Conservation (phyloP, 2,888 invertebrate species). For the Tenthredo amoena region DNA sequence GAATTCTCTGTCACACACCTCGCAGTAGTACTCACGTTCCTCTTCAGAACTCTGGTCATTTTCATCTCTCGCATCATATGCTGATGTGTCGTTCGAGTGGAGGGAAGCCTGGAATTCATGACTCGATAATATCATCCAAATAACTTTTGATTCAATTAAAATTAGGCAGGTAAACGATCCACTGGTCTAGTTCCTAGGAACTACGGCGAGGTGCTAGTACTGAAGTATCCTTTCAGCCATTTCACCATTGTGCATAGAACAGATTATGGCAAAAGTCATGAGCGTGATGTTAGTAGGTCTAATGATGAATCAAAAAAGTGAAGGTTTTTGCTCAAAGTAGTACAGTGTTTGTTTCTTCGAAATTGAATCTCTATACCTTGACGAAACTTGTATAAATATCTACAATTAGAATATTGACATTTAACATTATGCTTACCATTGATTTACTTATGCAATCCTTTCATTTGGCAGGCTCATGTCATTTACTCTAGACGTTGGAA, state of each 20-base stretch:
- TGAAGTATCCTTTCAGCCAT: background rate
- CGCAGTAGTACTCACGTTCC: slow-evolving; percentile 82
- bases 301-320: background rate
- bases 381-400: background rate
- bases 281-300: background rate
- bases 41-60: slow-evolving; percentile 63
- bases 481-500: background rate
- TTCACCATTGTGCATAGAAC: background rate
- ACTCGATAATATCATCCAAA: slow-evolving; percentile 15
- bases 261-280: background rate
- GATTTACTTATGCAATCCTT: slow-evolving; percentile 43
- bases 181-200: background rate
- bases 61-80: slow-evolving; percentile 67
- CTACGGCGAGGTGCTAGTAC: background rate
- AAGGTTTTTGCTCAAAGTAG: background rate
- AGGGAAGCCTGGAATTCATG: slow-evolving; percentile 67
- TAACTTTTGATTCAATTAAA: background rate
- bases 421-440: slow-evolving; percentile 46
- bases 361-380: background rate
- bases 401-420: slow-evolving; percentile 4
- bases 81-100: slow-evolving; percentile 65
- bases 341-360: background rate
- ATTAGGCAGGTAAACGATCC: background rate
- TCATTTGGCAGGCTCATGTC: slow-evolving; percentile 38
- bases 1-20: slow-evolving; percentile 91